Base-by-base conservation (phyloP, 1,140 invertebrate genomes). In the Dreissena polymorpha region DNA sequence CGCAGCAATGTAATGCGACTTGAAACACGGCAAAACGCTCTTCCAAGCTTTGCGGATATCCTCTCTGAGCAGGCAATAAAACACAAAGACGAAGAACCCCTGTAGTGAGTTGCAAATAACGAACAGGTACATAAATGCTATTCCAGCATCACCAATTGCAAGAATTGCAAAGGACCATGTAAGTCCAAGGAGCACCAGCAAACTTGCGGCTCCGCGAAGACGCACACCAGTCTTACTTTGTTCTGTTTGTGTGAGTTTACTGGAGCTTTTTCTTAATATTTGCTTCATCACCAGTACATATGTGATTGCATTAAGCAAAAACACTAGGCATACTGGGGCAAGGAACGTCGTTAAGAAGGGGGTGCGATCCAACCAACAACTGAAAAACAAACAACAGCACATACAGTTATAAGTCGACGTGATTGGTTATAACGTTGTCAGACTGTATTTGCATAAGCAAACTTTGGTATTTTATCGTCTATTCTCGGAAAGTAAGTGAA, bases 151-250 rank as follows among this genome's bases (percentile, higher is more conserved):
- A 65, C 93, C 93, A 10, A 94, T 88, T 21, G 94, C 93, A 68
- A 94, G 90, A 25, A 94, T 89, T 29, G 93, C 94, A 70, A 94
- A 93, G 0, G 93, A 87, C 94, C 94, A 95, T 0, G 94, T 94
- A 0, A 94, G 90, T 21, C 94, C 94, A 8, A 95, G 91, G 18
- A 95, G 88, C 10, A 94, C 89, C 88, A 94, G 91, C 8, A 94
- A 91, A 3, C 93, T 93, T 3, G 94, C 86, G 10, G 94, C 92
- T 21, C 94, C 94, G 50, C 93, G 91, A 18, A 95, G 89, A 87
- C 94, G 92, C 13, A 90, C 89, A 10, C 83, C 63, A 1, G 82
- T 89, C 53, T 70, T 86, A 74, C 71, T 83, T 23, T 78, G 76
- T 68, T 91, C 90, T 10, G 85, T 87, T 81, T 89, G 89, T 64